Percentiles rank a stretch among this genome's conserved stretches.
phyloP scores from a whole-genome alignment of 2,888 invertebrate genomes.

The Polydrusus cervinus region DNA sequence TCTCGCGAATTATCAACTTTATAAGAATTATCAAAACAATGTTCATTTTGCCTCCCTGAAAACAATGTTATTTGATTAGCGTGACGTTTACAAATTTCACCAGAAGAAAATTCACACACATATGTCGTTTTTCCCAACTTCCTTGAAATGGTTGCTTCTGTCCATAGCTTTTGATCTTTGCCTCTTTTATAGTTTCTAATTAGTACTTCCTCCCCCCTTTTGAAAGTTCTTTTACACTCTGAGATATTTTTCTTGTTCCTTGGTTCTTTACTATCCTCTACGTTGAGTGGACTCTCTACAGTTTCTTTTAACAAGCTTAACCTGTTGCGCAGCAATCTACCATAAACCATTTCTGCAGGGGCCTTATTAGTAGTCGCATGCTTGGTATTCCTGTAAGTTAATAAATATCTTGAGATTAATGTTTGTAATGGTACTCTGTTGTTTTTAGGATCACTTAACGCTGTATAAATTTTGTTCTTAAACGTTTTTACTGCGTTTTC shows the following conservation, averaged over 20 bases:
- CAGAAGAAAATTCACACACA: background rate
- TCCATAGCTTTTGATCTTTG: background rate
- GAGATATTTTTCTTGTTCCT: background rate
- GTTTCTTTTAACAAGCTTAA: background rate
- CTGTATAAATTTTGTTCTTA: slow-evolving; percentile 44
- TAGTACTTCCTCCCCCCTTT: background rate
- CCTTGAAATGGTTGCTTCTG: background rate
- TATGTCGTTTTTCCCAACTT: background rate
- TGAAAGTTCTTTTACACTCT: no score
- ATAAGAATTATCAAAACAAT: background rate
- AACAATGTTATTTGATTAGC: background rate
- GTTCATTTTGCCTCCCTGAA: background rate
- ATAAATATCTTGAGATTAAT: slow-evolving; percentile 37
- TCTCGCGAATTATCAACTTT: background rate
- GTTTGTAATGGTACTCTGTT: background rate
- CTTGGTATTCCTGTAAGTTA: slow-evolving; percentile 45
- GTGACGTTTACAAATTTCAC: background rate
- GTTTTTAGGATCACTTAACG: slow-evolving; percentile 10
- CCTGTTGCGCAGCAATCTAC: background rate
- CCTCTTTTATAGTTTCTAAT: background rate
- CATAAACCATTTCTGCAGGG: background rate
- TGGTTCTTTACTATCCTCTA: background rate
- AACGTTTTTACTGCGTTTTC: slow-evolving; percentile 52
- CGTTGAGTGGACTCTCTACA: background rate
- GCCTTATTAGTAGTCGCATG: slow-evolving; percentile 29